Evolutionary conservation across 2,113 vertebrate genomes (phyloP).

Genomic region (Dicerorhinus sumatrensis): DNA sequence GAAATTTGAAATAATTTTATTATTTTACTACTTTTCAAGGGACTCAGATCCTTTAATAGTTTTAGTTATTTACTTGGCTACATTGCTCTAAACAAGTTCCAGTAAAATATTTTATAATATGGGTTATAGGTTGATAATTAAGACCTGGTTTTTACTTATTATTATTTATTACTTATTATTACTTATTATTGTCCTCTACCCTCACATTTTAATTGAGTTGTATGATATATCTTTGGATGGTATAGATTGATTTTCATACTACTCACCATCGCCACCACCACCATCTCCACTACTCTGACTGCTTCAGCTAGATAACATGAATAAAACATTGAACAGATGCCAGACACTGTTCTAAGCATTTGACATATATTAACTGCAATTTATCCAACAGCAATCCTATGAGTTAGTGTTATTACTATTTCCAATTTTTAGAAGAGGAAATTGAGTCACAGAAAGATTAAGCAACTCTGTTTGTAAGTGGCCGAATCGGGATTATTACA

Average conservation of each 20-base stretch:
- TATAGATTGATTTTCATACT: background rate
- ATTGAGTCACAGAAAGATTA: slow-evolving; percentile 62
- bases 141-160: background rate
- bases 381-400: background rate
- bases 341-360: background rate
- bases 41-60: background rate
- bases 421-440: slow-evolving; percentile 53
- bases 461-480: slow-evolving; percentile 4
- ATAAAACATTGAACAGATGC: slow-evolving; percentile 8
- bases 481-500: background rate
- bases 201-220: background rate
- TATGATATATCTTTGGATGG: background rate
- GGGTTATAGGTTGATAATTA: background rate
- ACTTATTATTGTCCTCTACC: background rate
- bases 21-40: background rate
- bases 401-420: slow-evolving; percentile 43
- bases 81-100: background rate
- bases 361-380: slow-evolving; percentile 7
- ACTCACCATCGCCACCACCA: background rate
- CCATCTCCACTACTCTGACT: background rate
- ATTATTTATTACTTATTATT: no score
- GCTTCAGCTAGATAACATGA: background rate
- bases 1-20: background rate
- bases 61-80: background rate
- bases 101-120: background rate